phyloP scores from a whole-genome alignment of 2,113 vertebrate species.

The Sebastes fasciatus region DNA sequence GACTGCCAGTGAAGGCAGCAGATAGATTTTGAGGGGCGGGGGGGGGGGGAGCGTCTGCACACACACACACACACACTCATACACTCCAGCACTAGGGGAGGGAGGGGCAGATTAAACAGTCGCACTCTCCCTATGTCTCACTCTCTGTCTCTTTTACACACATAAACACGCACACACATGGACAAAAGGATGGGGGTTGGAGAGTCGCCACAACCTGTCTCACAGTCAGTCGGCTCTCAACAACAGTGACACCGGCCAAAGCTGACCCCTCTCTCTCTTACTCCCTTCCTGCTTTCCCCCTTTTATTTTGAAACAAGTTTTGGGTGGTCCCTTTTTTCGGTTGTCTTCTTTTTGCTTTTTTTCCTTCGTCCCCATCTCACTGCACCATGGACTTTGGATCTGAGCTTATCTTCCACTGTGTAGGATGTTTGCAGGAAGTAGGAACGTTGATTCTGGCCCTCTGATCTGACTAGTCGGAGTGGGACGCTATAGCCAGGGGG shows the following conservation, averaged over 20 bases:
- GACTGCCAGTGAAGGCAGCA: constrained; percentile 67
- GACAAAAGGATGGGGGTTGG: constrained; percentile 66
- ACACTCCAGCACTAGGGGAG: constrained; percentile 26
- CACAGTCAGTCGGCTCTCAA: constrained; percentile 32
- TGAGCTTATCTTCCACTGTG: constrained; percentile 16
- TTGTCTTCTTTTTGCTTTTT: constrained; percentile 3
- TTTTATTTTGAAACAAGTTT: constrained; percentile 25
- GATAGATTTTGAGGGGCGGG: constrained; percentile 61
- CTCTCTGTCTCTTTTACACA: constrained; percentile 56
- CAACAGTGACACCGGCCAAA: constrained; percentile 34
- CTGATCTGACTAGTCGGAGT: constrained; percentile 42
- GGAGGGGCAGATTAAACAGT: constrained; percentile 74
- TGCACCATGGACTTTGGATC: constrained; percentile 64
- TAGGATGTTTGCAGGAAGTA: constrained; percentile 66
- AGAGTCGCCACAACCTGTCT: constrained; percentile 57
- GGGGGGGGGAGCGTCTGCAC: constrained; percentile 56
- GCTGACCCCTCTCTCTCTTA: constrained; percentile 44
- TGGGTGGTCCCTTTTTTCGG: not conserved
- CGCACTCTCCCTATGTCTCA: constrained; percentile 65
- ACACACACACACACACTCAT: constrained; percentile 32
- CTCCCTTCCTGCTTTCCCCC: constrained; percentile 20
- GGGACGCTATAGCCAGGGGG: constrained; percentile 32
- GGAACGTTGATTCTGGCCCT: constrained; percentile 30
- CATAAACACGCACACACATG: constrained; percentile 40
- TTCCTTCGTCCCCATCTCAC: not conserved